These are phyloP conservation scores for Choristoneura fumiferana DNA, from an alignment of 1,140 invertebrate genomes.

Conservation along the genomic window DNA sequence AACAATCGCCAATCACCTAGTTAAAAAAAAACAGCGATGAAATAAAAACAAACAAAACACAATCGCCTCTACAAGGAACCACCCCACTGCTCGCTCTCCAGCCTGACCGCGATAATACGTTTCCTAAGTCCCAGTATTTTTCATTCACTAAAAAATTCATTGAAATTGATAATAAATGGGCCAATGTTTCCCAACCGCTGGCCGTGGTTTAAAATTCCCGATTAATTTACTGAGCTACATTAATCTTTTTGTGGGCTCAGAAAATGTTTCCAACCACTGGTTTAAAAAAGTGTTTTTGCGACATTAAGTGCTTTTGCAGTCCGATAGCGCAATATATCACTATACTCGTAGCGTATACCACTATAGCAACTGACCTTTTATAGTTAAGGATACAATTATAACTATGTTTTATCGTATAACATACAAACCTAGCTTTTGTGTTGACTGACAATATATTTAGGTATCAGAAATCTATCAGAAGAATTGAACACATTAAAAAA, in stretches of 20 bases:
- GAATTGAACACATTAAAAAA: no score
- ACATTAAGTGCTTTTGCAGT: background rate
- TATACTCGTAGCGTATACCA: no score
- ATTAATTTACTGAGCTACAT: constrained; percentile 17
- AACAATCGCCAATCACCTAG: no score
- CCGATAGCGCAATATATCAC: no score
- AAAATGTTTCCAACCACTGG: constrained; percentile 18
- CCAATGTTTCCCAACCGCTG: constrained; percentile 9
- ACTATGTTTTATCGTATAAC: no score
- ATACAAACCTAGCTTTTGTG: no score
- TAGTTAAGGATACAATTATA: no score
- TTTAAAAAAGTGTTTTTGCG: constrained; percentile 10
- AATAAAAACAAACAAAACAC: no score
- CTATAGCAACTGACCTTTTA: no score
- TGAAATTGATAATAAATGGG: constrained; percentile 18
- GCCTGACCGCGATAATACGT: background rate
- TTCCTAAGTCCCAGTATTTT: background rate
- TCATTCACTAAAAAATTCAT: constrained; percentile 16
- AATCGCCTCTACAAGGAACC: background rate
- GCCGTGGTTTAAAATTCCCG: constrained; percentile 14
- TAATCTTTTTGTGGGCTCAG: constrained; percentile 19
- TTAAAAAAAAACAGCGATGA: no score
- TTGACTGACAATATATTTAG: no score
- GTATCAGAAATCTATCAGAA: no score
- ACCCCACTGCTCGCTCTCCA: background rate